phyloP scores from a whole-genome alignment of 2,888 invertebrate species.

The Drosophila kambysellisi region DNA sequence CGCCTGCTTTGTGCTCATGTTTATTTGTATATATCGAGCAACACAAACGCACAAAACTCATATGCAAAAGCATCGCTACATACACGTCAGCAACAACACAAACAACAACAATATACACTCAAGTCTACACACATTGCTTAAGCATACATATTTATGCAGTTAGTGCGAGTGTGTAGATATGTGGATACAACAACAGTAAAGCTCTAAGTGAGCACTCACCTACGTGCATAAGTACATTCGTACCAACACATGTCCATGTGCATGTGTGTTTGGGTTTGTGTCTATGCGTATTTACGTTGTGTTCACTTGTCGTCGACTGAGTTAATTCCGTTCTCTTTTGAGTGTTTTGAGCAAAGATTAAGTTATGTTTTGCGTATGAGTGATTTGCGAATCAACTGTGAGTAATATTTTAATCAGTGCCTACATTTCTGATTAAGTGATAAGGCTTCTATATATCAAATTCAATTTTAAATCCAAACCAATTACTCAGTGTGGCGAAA shows the following conservation, averaged over 20 bases:
- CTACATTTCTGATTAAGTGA: background rate
- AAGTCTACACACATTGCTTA: conserved; percentile 25
- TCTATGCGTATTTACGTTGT: conserved; percentile 17
- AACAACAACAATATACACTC: conserved; percentile 29
- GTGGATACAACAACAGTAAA: conserved; percentile 23
- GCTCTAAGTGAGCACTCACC: conserved; percentile 17
- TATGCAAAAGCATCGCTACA: conserved; percentile 59
- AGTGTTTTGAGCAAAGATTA: background rate
- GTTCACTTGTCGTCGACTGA: conserved; percentile 10
- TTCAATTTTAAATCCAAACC: background rate
- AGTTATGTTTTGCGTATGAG: background rate
- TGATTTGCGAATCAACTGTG: background rate
- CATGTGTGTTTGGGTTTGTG: background rate
- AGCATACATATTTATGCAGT: conserved; percentile 40
- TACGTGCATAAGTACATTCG: conserved; percentile 8
- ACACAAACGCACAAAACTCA: conserved; percentile 74
- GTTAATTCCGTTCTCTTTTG: conserved; percentile 9
- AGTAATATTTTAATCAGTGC: background rate
- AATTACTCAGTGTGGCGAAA: background rate
- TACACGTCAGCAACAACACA: conserved; percentile 33
- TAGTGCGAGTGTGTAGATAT: conserved; percentile 29
- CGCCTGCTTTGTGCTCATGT: conserved; percentile 80
- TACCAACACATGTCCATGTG: background rate
- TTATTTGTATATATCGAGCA: conserved; percentile 82
- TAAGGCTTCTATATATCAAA: background rate